phyloP scores from a whole-genome alignment of 2,888 invertebrate species.

The Cephus nigrinus region DNA sequence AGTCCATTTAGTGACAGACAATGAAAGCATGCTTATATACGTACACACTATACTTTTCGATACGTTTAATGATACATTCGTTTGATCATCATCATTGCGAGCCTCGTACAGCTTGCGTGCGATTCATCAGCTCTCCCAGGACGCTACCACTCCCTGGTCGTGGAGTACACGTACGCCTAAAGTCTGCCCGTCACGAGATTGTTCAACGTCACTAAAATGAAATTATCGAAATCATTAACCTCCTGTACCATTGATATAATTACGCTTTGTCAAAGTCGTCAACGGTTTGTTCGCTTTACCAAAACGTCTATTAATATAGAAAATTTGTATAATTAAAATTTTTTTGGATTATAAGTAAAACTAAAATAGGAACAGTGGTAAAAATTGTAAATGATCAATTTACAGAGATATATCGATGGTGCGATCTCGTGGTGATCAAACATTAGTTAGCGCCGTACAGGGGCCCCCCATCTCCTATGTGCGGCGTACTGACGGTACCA shows the following conservation, averaged over 20 bases:
- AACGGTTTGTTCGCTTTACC: background rate
- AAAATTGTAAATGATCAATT: background rate
- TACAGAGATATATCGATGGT: background rate
- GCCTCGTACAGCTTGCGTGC: slow-evolving; percentile 23
- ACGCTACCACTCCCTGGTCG: slow-evolving; percentile 27
- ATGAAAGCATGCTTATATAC: background rate
- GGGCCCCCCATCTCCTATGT: slow-evolving; percentile 13
- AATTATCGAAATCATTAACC: background rate
- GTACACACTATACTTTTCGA: background rate
- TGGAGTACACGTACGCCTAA: background rate
- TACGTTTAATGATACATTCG: slow-evolving; percentile 1
- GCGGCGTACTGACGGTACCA: slow-evolving; percentile 23
- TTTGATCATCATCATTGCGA: slow-evolving; percentile 12
- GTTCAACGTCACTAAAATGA: background rate
- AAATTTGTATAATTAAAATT: background rate
- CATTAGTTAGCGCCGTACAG: background rate
- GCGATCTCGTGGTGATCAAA: slow-evolving; percentile 14
- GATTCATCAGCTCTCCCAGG: slow-evolving; percentile 31
- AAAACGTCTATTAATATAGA: background rate
- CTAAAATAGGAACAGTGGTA: background rate
- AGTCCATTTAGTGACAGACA: background rate
- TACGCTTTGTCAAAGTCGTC: background rate
- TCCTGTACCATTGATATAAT: background rate
- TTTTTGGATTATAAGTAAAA: background rate
- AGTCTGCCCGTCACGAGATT: background rate